Percentiles rank a stretch among this genome's conserved stretches.
These are phyloP conservation scores for Streblospio benedicti DNA, from an alignment of 1,140 invertebrate genomes.

Conservation along the genomic window DNA sequence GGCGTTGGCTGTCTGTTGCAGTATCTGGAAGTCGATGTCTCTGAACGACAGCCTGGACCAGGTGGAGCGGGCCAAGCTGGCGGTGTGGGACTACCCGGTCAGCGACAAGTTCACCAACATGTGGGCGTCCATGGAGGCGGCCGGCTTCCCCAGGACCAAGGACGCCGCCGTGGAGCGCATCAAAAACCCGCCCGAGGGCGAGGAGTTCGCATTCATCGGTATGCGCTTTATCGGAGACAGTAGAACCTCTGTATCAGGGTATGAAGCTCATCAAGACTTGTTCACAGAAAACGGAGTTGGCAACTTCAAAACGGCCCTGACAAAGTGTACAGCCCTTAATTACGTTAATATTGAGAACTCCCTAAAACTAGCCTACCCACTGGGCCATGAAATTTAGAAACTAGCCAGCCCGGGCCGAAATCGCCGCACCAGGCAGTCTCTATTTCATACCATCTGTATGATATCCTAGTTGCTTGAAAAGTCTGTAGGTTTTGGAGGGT, in stretches of 20 bases:
- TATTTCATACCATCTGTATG: no score
- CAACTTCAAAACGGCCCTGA: neutral
- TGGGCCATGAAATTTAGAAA: no score
- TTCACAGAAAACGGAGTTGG: no score
- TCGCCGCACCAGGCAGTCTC: no score
- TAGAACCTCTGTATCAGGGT: neutral
- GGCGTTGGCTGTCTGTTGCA: constrained; percentile 45
- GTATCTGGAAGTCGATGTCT: constrained; percentile 97
- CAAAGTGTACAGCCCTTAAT: no score
- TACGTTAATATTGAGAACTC: no score
- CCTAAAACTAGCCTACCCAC: no score
- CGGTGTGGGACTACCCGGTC: constrained; percentile 97
- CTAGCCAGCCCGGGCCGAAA: no score
- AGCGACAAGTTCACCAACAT: constrained; percentile 98
- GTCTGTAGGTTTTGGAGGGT: no score
- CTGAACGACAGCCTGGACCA: constrained; percentile 83
- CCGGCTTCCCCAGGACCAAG: constrained; percentile 64
- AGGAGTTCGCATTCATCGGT: constrained; percentile 82
- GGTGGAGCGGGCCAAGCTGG: constrained; percentile 80
- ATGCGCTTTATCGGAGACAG: constrained; percentile 7
- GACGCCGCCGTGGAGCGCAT: constrained; percentile 74
- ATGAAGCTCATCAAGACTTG: no score
- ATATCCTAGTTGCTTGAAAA: no score
- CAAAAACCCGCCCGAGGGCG: constrained; percentile 46
- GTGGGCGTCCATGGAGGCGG: constrained; percentile 93